Base-by-base conservation (phyloP, 2,797 vertebrate species). In the Crenichthys baileyi region DNA sequence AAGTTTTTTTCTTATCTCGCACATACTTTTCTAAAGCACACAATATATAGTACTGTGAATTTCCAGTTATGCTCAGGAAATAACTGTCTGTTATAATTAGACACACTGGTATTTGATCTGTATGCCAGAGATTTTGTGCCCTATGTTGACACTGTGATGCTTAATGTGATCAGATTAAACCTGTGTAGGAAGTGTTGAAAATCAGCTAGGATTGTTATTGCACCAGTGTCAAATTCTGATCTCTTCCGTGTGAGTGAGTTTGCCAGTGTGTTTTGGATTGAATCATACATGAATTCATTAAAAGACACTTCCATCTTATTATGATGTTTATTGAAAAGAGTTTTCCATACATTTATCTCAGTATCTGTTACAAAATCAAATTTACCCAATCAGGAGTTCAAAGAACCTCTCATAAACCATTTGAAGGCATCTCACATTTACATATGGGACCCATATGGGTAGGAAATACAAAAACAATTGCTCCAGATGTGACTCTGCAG, bases 101-200 rank as follows among this genome's bases (percentile, higher is more conserved):
- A 58, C 26, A 63, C 18, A 11, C 5, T 39, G 7, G 8, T 24
- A 51, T 60, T 46, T 46, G n/a, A 44, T 31, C 31, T 63, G 41
- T 71, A 48, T 29, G 48, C 41, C 48, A 65, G 72, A 12, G 65
- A 20, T 56, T 41, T 29, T 39, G 9, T 46, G 18, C 51, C 20
- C 15, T 13, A 31, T 67, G 51, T 79, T 88, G 75, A 60, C n/a
- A 56, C 72, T 83, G n/a, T n/a, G 82, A 81, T 74, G 70, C 16
- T 2, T 7, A 24, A 79, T 60, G 36, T 51, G 60, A 83, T 79
- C 36, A 20, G 15, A 77, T 48, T 22, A 31, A 71, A 50, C 18
- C 39, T 41, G 29, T 48, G 72, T 68, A 31, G 73, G 83, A 55
- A 46, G 70, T n/a, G 58, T 26, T 73, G 26, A 67, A 75, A 55